phyloP scores from a whole-genome alignment of 2,888 invertebrate genomes.

The Eudemis profundana region DNA sequence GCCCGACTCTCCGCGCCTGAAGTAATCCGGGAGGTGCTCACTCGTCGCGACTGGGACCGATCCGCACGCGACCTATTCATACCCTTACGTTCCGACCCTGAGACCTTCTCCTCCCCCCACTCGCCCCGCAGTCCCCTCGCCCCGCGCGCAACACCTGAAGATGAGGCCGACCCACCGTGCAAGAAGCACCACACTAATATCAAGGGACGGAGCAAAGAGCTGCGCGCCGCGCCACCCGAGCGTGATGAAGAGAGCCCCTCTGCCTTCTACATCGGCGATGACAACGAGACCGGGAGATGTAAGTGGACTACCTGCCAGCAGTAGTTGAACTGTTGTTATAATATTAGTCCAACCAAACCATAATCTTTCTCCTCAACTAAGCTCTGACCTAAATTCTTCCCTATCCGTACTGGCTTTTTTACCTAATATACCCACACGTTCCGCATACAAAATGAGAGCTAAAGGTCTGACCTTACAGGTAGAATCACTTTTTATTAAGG shows the following conservation, averaged over 20 bases:
- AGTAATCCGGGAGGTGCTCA: conserved; percentile 76
- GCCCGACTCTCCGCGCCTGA: conserved; percentile 69
- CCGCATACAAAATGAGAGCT: no score
- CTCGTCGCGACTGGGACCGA: conserved; percentile 77
- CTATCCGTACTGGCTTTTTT: no score
- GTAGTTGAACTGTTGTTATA: no score
- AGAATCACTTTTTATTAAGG: no score
- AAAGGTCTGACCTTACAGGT: no score
- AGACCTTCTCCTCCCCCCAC: conserved; percentile 41
- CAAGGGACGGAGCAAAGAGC: conserved; percentile 67
- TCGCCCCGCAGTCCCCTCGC: conserved; percentile 22
- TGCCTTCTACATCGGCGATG: conserved; percentile 72
- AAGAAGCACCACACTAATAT: conserved; percentile 78
- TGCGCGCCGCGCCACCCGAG: conserved; percentile 59
- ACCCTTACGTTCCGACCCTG: conserved; percentile 63
- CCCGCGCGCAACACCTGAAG: conserved; percentile 51
- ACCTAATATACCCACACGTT: no score
- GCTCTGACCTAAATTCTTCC: no score
- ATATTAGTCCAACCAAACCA: no score
- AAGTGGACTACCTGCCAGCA: no score
- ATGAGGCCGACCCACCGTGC: conserved; percentile 51
- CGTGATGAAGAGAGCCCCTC: conserved; percentile 66
- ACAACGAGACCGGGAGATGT: conserved; percentile 47
- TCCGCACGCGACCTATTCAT: conserved; percentile 73
- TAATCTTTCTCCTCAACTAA: no score